These are phyloP conservation scores for Syrrhaptes paradoxus DNA, from an alignment of 2,113 vertebrate genomes.

Conservation along the genomic window DNA sequence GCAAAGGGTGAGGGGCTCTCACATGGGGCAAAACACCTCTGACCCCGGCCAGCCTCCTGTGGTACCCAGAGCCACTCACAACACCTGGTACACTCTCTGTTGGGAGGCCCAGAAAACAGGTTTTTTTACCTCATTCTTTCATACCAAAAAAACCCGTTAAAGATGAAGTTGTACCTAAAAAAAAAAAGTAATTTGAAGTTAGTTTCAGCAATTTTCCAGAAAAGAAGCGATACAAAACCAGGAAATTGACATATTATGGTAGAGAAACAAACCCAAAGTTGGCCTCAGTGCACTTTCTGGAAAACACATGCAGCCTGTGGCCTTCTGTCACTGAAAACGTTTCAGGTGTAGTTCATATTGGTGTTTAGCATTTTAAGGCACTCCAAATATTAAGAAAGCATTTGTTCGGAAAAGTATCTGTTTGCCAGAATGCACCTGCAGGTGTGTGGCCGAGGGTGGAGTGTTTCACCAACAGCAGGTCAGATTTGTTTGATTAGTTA, in stretches of 20 bases:
- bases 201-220: neutral
- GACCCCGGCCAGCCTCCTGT: neutral
- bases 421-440: neutral
- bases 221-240: neutral
- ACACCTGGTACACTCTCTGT: fast-evolving
- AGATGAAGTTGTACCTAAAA: neutral
- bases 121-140: neutral
- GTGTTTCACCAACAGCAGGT: neutral
- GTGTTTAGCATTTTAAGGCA: neutral
- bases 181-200: neutral
- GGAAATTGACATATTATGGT: fast-evolving
- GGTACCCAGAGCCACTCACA: fast-evolving
- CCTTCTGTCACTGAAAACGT: neutral
- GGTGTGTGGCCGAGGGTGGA: neutral
- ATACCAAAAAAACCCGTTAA: neutral
- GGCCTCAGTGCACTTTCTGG: neutral
- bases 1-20: neutral
- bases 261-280: neutral
- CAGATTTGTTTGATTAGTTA: neutral
- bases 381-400: neutral
- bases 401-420: neutral
- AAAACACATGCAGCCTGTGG: neutral
- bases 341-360: neutral
- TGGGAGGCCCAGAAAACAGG: neutral
- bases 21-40: fast-evolving